Evolutionary conservation across 2,113 vertebrate genomes (phyloP), one percentile per base, ranked within the genome.

Genomic region (Dasyprocta punctata): DNA sequence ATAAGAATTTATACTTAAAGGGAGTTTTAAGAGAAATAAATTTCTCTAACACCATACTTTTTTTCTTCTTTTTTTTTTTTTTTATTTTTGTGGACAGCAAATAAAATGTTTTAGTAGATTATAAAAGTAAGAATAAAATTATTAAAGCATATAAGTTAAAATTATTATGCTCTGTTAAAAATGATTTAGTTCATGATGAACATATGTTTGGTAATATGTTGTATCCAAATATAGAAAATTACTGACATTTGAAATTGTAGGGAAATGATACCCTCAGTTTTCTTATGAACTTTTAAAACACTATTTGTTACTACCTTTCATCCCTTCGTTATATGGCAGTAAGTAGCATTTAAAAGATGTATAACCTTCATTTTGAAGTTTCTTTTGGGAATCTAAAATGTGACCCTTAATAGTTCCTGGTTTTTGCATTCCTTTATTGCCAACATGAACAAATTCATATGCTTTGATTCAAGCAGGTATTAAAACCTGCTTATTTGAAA

Each of bases 141-240:
- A 95, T 85, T 85, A 92, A 88, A 73, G 89, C 20, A 82, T 61
- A 2, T 71, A 86, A 2, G 54, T 73, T 93, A 24, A 86, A 93
- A 84, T 97, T 91, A 92, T 94, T 88, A 80, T 96, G n/a, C 65
- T 86, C 20, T 61, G 88, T 96, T 97, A 96, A 89, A 97, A 89
- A 83, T 85, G n/a, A 95, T 86, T 96, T 89, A 86, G n/a, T 75
- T 3, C 28, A 71, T 83, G 71, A 91, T 95, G 65, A 97, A 95
- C 88, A 97, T 95, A 86, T 95, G 80, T 87, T 96, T 97, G 52
- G 5, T 96, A 83, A 92, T 94, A 95, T 58, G 52, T 67, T 92
- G 5, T 86, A 95, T 95, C 52, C 71, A 97, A 52, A 95, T 96
- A 96, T 56, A 94, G 77, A 44, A 88, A 89, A 96, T 80, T 97